Evolutionary conservation across 2,113 vertebrate genomes (phyloP).

Genomic region (Passerina amoena): DNA sequence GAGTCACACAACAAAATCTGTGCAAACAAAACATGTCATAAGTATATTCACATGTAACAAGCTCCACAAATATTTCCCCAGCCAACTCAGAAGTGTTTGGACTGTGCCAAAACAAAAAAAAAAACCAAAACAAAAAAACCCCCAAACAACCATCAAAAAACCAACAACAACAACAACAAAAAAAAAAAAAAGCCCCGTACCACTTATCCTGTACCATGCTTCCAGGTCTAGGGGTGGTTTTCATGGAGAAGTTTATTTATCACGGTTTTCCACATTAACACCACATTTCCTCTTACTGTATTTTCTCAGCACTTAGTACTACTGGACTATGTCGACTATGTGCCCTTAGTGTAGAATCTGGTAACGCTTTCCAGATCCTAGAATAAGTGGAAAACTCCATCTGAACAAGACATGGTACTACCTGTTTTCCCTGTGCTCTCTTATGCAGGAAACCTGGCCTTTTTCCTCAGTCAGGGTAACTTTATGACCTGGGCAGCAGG

Average conservation of each 20-base stretch:
- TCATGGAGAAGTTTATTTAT: background rate
- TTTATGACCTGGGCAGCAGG: background rate
- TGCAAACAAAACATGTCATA: background rate
- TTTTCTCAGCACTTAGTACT: background rate
- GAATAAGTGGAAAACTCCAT: background rate
- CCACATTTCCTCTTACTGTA: background rate
- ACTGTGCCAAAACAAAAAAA: background rate
- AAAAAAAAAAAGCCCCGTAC: background rate
- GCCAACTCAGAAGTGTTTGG: background rate
- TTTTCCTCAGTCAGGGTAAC: background rate
- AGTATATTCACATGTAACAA: background rate
- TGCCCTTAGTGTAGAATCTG: background rate
- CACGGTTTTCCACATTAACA: background rate
- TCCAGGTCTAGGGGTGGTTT: background rate
- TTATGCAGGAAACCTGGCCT: background rate
- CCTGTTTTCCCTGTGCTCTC: background rate
- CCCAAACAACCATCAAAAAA: background rate
- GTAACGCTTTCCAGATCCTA: background rate
- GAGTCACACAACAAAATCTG: slow-evolving; percentile 95
- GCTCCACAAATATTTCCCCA: background rate
- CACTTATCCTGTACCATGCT: background rate
- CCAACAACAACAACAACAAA: no score
- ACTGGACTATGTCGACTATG: fast-evolving
- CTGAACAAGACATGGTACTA: background rate
- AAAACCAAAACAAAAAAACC: background rate